Base-by-base conservation (phyloP, 1,140 invertebrate genomes). In the Polypedilum pembai region DNA sequence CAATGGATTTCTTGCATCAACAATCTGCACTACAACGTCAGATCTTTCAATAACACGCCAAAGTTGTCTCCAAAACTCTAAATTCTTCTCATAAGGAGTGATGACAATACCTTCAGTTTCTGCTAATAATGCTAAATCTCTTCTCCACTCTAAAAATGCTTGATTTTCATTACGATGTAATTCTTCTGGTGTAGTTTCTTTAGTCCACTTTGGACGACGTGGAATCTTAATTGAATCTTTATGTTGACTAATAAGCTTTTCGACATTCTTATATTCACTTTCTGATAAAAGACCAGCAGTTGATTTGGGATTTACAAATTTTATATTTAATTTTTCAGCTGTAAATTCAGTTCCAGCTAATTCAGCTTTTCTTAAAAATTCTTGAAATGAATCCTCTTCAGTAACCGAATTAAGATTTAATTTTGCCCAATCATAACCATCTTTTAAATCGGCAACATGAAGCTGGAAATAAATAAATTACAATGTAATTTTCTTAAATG, bases 31-130 rank as follows among this genome's bases (percentile, higher is more conserved):
- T 40, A 99, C 84, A 66, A 99, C 87, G 85, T 99, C 95, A 80
- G 95, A 96, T 78, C 94, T 90, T 82, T 99, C 98, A 17, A 99
- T 87, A 1, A 99, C 98, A 78, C 98, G 87, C 98, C 98, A 99
- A 7, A 99, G 82, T 82, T 99, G 98, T 65, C 96, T 87, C 98
- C 98, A 99, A 76, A 99, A 94, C 82, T 99, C 96, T 17, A 99
- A 83, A 84, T 99, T 99, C 77, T 95, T 93, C 80, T 99, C 98
- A 84, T 97, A 99, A 0, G 98, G 98, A 3, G 98, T 99, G 74
- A 99, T 82, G 0, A 93, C 83, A 4, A 98, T 81, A 8, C 88
- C 89, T 73, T 96, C 87, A 21, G 87, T 85, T 81, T 95, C 92
- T 83, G 96, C 92, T 0, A 98, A 80, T 75, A 85, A 76, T 18